Evolutionary conservation across 2,888 invertebrate species (phyloP).

Genomic region (Ormyrus pomaceus): DNA sequence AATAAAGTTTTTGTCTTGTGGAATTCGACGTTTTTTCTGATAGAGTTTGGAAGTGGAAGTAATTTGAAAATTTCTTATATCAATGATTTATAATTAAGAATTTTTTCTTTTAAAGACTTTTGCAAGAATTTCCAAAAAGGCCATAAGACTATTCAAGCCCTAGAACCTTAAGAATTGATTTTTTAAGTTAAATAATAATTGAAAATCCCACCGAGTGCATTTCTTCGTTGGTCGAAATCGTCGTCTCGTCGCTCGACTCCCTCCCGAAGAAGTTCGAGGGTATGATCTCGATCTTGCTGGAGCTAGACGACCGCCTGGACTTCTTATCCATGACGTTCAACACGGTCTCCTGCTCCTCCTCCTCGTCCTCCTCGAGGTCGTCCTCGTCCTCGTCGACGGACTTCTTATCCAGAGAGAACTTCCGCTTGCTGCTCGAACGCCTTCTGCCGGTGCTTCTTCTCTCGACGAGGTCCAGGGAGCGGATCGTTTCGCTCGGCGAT

Average conservation of each 20-base stretch:
- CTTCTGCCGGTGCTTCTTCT: conserved; percentile 11
- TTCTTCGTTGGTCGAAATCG: conserved; percentile 57
- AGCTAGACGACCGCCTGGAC: conserved; percentile 38
- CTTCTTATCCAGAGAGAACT: conserved; percentile 29
- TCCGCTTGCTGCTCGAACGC: conserved; percentile 32
- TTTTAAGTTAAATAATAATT: neutral
- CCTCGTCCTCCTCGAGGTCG: conserved; percentile 42
- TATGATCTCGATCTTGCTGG: conserved; percentile 45
- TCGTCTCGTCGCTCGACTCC: conserved; percentile 59
- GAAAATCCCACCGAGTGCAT: conserved; percentile 44
- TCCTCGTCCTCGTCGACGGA: conserved; percentile 26
- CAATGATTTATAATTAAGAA: too few relatives aligned
- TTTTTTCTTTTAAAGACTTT: neutral
- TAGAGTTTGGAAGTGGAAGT: too few relatives aligned
- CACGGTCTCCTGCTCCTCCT: conserved; percentile 48
- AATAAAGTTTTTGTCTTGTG: neutral
- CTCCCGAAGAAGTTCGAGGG: conserved; percentile 41
- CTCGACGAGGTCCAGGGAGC: neutral
- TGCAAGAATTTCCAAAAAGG: neutral
- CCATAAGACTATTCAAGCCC: neutral
- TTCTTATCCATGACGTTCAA: conserved; percentile 47
- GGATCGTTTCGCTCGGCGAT: conserved; percentile 5
- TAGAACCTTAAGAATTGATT: neutral
- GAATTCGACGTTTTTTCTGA: too few relatives aligned
- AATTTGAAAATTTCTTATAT: too few relatives aligned